Conservation (phyloP, 2,797 vertebrate species). For the Rhynchotus rufescens region DNA sequence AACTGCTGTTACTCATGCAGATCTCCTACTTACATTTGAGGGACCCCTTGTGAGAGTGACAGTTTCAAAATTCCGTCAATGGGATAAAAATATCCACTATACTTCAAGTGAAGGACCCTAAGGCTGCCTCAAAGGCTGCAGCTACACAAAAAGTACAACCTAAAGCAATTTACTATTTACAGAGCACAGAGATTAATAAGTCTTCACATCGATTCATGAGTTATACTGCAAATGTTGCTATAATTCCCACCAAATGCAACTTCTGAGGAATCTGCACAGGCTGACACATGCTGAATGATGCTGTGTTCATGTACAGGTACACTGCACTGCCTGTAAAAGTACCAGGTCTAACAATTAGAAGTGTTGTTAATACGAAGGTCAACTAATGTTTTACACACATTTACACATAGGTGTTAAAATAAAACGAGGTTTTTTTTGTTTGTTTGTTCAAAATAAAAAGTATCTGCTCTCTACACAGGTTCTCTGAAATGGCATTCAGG, state of each 20-base stretch:
- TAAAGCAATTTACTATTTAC: background rate
- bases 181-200: background rate
- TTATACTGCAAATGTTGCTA: background rate
- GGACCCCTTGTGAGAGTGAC: background rate
- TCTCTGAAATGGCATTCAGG: background rate
- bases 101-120: background rate
- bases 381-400: background rate
- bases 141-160: background rate
- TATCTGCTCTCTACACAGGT: background rate
- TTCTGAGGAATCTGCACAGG: background rate
- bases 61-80: background rate
- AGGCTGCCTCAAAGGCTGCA: background rate
- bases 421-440: too few species aligned
- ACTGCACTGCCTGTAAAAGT: background rate
- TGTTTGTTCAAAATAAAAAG: fast-evolving
- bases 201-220: background rate
- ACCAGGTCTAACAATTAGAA: background rate
- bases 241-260: background rate
- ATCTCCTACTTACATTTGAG: background rate
- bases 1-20: background rate
- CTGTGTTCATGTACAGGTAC: background rate
- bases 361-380: background rate
- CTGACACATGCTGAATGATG: background rate
- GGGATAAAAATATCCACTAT: background rate
- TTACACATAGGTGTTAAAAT: background rate